phyloP scores from a whole-genome alignment of 2,888 invertebrate species.

The Rotaria macrura region DNA sequence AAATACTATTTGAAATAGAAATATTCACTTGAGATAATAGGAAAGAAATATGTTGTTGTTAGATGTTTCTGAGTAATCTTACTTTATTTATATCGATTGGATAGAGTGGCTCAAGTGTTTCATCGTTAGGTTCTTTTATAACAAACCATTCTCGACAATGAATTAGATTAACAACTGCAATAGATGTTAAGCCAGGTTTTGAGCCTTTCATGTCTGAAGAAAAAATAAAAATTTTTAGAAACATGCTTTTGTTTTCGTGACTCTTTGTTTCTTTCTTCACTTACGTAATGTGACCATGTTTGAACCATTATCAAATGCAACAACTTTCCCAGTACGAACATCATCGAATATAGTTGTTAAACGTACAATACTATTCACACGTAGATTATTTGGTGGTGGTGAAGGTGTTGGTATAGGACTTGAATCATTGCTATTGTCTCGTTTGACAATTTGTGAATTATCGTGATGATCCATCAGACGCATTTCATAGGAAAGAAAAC shows the following conservation, averaged over 20 bases:
- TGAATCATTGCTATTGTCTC: neutral
- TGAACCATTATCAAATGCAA: neutral
- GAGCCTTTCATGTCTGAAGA: neutral
- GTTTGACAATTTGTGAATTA: neutral
- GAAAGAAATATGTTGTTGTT: too few relatives aligned
- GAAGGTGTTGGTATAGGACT: constrained; percentile 3
- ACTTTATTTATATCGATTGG: constrained; percentile 4
- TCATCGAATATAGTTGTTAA: neutral
- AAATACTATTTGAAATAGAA: too few relatives aligned
- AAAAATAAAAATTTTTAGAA: neutral
- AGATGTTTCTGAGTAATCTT: neutral
- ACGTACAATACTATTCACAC: constrained; percentile 8
- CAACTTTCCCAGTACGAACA: constrained; percentile 52
- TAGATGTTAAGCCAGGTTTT: constrained; percentile 6
- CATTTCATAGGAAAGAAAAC: neutral
- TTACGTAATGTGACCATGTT: constrained; percentile 23
- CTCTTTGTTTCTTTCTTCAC: neutral
- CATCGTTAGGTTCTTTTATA: neutral
- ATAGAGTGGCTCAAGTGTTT: constrained; percentile 2
- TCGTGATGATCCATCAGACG: constrained; percentile 7
- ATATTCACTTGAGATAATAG: too few relatives aligned
- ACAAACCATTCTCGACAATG: neutral
- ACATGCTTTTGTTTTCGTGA: neutral
- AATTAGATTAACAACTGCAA: neutral
- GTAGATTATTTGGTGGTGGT: neutral